phyloP scores from a whole-genome alignment of 2,888 invertebrate species.

The Rhagium mordax region DNA sequence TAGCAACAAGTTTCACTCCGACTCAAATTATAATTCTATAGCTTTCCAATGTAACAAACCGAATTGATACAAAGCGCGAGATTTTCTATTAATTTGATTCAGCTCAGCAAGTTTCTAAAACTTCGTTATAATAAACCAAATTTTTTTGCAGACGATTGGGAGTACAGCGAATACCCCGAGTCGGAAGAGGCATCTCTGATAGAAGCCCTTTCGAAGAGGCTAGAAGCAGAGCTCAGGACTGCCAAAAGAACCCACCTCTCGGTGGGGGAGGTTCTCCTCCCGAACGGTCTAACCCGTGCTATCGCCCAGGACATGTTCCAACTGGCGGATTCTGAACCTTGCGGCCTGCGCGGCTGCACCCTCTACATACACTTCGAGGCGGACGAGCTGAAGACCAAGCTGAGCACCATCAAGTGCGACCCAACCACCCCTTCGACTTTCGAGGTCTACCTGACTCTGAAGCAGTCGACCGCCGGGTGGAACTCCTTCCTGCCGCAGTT shows the following conservation, averaged over 20 bases:
- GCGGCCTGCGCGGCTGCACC: slow-evolving; percentile 88
- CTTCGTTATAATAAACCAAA: too few relatives aligned
- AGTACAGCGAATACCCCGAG: slow-evolving; percentile 59
- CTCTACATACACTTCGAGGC: slow-evolving; percentile 87
- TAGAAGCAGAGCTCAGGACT: slow-evolving; percentile 84
- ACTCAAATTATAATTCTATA: slow-evolving; percentile 41
- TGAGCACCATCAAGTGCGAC: slow-evolving; percentile 88
- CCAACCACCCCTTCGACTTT: slow-evolving; percentile 90
- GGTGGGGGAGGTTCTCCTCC: slow-evolving; percentile 87
- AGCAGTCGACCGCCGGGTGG: slow-evolving; percentile 89
- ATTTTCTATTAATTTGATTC: slow-evolving; percentile 15
- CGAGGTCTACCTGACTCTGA: slow-evolving; percentile 88
- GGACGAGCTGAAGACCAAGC: slow-evolving; percentile 76
- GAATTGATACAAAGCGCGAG: slow-evolving; percentile 24
- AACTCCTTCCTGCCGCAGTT: slow-evolving; percentile 89
- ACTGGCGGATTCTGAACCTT: slow-evolving; percentile 91
- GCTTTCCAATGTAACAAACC: slow-evolving; percentile 42
- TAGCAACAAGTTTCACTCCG: slow-evolving; percentile 47
- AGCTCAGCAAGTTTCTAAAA: not conserved
- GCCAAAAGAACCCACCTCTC: slow-evolving; percentile 86
- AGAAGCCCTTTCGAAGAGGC: slow-evolving; percentile 80
- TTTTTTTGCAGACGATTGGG: slow-evolving; percentile 50
- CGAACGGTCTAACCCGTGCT: slow-evolving; percentile 83
- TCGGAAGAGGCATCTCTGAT: slow-evolving; percentile 73
- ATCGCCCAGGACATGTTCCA: slow-evolving; percentile 84